Evolutionary conservation across 2,888 invertebrate species (phyloP).

Genomic region (Oxystoma pomonae): DNA sequence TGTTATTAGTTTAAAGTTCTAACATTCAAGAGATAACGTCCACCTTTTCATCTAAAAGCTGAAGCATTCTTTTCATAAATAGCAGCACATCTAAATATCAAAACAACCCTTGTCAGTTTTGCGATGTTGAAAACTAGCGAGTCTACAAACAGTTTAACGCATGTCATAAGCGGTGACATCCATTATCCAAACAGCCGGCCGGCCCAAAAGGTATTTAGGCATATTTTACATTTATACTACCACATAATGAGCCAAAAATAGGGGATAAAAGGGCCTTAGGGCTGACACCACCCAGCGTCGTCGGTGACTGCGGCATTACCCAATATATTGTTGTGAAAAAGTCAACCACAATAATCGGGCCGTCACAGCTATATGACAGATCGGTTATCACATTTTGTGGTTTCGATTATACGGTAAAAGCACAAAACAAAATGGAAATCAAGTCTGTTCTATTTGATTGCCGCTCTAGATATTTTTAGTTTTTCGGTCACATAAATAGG

Average conservation of each 20-base stretch:
- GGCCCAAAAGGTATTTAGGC: neutral
- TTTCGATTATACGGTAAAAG: no score
- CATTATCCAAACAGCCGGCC: slow-evolving; percentile 23
- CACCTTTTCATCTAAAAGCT: no score
- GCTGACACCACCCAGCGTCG: neutral
- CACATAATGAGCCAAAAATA: slow-evolving; percentile 23
- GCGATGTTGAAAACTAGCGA: slow-evolving; percentile 30
- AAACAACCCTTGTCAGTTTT: slow-evolving; percentile 31
- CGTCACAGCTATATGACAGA: slow-evolving; percentile 43
- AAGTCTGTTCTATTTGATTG: no score
- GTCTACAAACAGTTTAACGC: slow-evolving; percentile 42
- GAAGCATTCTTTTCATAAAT: no score
- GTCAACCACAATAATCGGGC: slow-evolving; percentile 34
- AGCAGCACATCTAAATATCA: no score
- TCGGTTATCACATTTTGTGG: slow-evolving; percentile 18
- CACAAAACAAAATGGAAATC: no score
- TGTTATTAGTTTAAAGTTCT: no score
- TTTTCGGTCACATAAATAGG: no score
- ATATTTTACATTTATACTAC: slow-evolving; percentile 11
- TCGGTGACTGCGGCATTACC: slow-evolving; percentile 7
- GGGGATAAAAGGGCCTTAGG: slow-evolving; percentile 19
- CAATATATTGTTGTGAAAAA: slow-evolving; percentile 16
- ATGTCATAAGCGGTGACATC: slow-evolving; percentile 41
- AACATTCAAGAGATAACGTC: no score
- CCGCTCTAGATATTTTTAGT: no score